Evolutionary conservation across 2,113 vertebrate genomes (phyloP), one percentile per base, ranked within the genome.

Genomic region (Peromyscus polionotus): DNA sequence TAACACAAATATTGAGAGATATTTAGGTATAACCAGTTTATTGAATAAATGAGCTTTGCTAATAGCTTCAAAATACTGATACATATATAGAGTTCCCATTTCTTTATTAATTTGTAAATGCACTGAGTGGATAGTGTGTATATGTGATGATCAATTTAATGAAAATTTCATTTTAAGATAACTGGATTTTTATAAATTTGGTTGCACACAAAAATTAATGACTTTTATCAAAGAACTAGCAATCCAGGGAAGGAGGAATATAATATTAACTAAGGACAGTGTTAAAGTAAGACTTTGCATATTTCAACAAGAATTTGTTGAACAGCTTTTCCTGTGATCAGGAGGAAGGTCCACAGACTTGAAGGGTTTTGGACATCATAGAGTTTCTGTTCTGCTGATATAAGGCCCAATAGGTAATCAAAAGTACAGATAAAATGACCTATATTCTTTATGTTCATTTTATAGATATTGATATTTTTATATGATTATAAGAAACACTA

Each of bases 1-100:
- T 68, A 73, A 68, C 20, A 90, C 24, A 92, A 81, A 95, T 87
- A 76, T 92, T 83, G 22, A 22, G 61, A 77, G 16, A 45, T n/a
- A 11, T 36, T 90, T 70, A 10, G 5, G 57, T 90, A 77, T 26
- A 12, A 1, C 19, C 45, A 16, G 5, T 89, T 88, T 80, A 61
- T 0, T 45, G 24, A 95, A 20, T 86, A 86, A 75, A 80, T 45
- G 10, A 26, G 7, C n/a, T 85, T 91, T 51, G 45, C 16, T 45
- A 28, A 28, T 91, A 83, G n/a, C 36, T 16, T 19, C 51, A 57
- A 39, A 85, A 2, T 45, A 68, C 12, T 88, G 28, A 67, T 57
- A 36, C 3, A 42, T 26, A 61, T 26, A 61, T 24, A 22, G 16
- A 22, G 57, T 80, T 85, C 8, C 65, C 73, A 8, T 39, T n/a